Conservation (phyloP, 2,797 vertebrate species). For the Pangasius larnaudii region DNA sequence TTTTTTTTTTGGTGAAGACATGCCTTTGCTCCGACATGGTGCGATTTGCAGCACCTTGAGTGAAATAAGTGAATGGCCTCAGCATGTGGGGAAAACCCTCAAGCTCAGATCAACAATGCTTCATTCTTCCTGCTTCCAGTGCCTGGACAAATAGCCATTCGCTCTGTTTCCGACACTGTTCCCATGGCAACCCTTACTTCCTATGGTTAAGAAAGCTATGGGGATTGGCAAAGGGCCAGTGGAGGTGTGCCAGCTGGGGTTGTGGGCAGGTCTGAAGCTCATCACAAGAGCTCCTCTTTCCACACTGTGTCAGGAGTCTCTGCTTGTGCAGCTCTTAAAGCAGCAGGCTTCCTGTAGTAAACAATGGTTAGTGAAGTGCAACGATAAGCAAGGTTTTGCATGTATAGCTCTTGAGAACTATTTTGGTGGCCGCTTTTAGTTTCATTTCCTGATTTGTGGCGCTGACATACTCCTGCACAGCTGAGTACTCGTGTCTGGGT, state of each 20-base stretch:
- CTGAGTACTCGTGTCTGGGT: background rate
- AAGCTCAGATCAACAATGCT: constrained; percentile 62
- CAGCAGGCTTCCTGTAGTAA: background rate
- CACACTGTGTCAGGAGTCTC: constrained; percentile 46
- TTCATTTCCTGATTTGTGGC: constrained; percentile 1
- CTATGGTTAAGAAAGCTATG: constrained; percentile 71
- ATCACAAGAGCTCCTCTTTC: constrained; percentile 48
- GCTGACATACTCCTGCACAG: background rate
- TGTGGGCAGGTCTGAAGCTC: constrained; percentile 46
- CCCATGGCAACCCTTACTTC: constrained; percentile 78
- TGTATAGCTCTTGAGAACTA: background rate
- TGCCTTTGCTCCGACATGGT: constrained; percentile 50
- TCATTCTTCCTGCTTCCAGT: constrained; percentile 64
- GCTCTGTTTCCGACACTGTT: constrained; percentile 79
- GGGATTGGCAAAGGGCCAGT: constrained; percentile 81
- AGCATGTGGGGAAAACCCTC: constrained; percentile 60
- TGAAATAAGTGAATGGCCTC: constrained; percentile 49
- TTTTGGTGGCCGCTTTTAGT: constrained; percentile 13
- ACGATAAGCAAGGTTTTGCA: background rate
- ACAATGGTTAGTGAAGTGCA: background rate
- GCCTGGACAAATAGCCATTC: constrained; percentile 78
- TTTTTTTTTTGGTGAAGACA: constrained; percentile 42
- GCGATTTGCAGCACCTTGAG: constrained; percentile 53
- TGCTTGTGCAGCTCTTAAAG: constrained; percentile 68
- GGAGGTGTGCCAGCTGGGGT: constrained; percentile 70